Evolutionary conservation across 2,888 invertebrate species (phyloP).

Genomic region (Phortica magna): DNA sequence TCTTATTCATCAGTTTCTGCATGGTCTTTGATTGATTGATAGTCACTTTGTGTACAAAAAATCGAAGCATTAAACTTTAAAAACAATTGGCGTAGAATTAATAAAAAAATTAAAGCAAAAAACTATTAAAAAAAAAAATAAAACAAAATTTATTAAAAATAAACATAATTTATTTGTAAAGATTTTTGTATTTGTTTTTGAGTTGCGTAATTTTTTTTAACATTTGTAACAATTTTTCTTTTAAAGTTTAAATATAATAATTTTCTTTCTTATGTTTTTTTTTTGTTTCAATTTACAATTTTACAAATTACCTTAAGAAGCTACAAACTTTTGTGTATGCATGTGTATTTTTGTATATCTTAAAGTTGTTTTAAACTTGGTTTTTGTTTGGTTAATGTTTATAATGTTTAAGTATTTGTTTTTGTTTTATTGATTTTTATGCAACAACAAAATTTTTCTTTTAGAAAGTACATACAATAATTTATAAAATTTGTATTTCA

Average conservation of each 20-base stretch:
- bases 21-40: conserved; percentile 41
- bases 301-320: conserved; percentile 4
- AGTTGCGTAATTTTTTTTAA: conserved; percentile 58
- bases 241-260: conserved; percentile 42
- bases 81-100: conserved; percentile 53
- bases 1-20: conserved; percentile 43
- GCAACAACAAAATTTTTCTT: conserved; percentile 59
- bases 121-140: conserved; percentile 55
- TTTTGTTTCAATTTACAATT: conserved; percentile 9
- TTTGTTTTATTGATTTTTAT: conserved; percentile 31
- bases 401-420: conserved; percentile 38
- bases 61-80: conserved; percentile 15
- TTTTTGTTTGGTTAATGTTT: conserved; percentile 44
- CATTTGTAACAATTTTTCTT: conserved; percentile 49
- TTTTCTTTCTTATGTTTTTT: neutral
- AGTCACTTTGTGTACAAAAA: conserved; percentile 12
- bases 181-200: conserved; percentile 56
- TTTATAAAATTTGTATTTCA: conserved; percentile 54
- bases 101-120: conserved; percentile 58
- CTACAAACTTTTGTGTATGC: conserved; percentile 65
- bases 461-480: conserved; percentile 66
- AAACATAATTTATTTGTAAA: conserved; percentile 54
- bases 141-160: conserved; percentile 47
- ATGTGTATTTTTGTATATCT: conserved; percentile 45
- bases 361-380: conserved; percentile 31